Evolutionary conservation across 2,888 invertebrate species (phyloP).

Genomic region (Pachymerium ferrugineum): DNA sequence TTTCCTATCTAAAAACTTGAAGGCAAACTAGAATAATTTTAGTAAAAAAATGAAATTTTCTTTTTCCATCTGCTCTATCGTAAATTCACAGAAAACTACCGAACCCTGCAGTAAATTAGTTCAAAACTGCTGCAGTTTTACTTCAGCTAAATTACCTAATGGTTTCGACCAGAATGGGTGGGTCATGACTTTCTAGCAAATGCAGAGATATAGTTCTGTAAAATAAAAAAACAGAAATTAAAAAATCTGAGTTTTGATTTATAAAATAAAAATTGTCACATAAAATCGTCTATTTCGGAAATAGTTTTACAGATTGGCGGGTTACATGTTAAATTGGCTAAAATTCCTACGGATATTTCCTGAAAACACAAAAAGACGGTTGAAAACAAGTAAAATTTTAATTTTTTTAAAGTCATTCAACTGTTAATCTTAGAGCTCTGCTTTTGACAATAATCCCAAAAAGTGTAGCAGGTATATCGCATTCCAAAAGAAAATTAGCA

Average conservation of each 20-base stretch:
- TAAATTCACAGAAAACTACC: too few relatives aligned
- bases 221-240: background rate
- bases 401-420: background rate
- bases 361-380: constrained; percentile 29
- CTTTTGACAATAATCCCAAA: constrained; percentile 14
- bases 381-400: background rate
- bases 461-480: background rate
- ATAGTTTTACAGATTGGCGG: constrained; percentile 2
- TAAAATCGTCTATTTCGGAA: background rate
- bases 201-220: background rate
- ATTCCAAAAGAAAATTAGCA: background rate
- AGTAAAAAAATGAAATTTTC: too few relatives aligned
- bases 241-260: background rate
- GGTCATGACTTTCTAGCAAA: background rate
- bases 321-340: constrained; percentile 23
- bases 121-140: too few relatives aligned
- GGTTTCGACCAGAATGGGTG: constrained; percentile 5
- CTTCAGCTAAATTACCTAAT: too few relatives aligned
- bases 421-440: constrained; percentile 12
- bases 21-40: too few relatives aligned
- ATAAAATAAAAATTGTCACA: background rate
- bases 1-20: too few relatives aligned
- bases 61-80: too few relatives aligned
- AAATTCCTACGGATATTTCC: constrained; percentile 31
- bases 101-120: too few relatives aligned